These are phyloP conservation scores for Pteropus rufus DNA, from an alignment of 2,797 vertebrate species.

Conservation along the genomic window DNA sequence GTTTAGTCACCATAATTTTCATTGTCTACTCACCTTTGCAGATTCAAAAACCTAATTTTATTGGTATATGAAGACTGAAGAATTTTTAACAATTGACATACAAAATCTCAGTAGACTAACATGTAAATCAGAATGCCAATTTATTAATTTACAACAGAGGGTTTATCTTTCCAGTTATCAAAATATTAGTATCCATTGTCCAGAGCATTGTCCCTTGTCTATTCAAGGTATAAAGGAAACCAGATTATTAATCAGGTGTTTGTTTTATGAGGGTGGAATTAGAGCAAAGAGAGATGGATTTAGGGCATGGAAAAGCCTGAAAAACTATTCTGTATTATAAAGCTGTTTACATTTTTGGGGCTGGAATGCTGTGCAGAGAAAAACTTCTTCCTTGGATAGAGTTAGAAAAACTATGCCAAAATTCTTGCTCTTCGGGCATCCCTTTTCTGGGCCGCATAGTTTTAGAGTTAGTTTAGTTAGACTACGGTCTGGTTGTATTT, in stretches of 20 bases:
- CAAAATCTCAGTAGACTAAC: background rate
- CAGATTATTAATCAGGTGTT: constrained; percentile 34
- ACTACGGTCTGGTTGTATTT: background rate
- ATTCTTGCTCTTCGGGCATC: background rate
- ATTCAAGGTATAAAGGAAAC: background rate
- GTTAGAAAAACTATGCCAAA: background rate
- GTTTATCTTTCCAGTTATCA: background rate
- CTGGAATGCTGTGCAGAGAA: background rate
- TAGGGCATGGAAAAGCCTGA: background rate
- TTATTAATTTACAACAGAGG: background rate
- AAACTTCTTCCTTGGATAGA: background rate
- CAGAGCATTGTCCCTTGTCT: background rate
- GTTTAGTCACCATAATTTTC: background rate
- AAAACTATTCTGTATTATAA: background rate
- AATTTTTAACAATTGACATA: background rate
- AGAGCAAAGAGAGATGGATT: background rate
- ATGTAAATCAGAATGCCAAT: background rate
- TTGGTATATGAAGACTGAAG: background rate
- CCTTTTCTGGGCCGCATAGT: background rate
- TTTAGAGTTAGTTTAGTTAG: background rate
- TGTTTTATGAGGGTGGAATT: constrained; percentile 5
- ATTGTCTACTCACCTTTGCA: background rate
- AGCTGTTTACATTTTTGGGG: background rate
- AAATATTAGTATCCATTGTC: background rate
- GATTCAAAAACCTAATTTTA: background rate